These are phyloP conservation scores for Eupelmus urozonus DNA, from an alignment of 2,888 invertebrate species.

Conservation along the genomic window DNA sequence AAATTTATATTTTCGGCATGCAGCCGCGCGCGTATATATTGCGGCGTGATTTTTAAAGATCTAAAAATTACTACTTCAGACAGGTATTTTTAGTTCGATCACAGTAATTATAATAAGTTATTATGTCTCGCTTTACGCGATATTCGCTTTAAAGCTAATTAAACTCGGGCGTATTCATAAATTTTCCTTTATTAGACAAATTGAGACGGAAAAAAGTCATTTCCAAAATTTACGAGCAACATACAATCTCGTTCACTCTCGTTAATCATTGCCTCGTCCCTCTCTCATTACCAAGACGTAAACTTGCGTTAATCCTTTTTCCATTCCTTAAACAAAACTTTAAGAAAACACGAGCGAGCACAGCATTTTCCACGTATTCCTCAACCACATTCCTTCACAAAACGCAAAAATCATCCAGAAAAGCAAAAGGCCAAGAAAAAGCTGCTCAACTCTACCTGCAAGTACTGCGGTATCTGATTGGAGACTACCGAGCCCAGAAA, in stretches of 20 bases:
- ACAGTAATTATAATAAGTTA: too few species aligned
- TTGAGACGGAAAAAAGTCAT: neutral
- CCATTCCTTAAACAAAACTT: neutral
- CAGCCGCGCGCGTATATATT: too few species aligned
- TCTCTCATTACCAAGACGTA: too few species aligned
- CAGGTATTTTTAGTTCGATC: too few species aligned
- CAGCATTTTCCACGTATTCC: too few species aligned
- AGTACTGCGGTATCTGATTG: conserved; percentile 86
- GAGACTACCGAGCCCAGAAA: conserved; percentile 88
- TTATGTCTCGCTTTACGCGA: neutral
- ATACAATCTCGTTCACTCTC: too few species aligned
- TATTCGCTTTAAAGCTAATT: neutral
- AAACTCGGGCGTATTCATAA: neutral
- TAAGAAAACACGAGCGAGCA: neutral
- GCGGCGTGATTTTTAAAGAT: too few species aligned
- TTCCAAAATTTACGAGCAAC: too few species aligned
- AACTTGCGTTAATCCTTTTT: too few species aligned
- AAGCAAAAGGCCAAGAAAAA: neutral
- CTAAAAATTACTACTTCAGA: too few species aligned
- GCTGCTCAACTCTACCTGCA: conserved; percentile 77
- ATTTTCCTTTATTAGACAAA: neutral
- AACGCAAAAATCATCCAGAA: neutral
- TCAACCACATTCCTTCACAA: too few species aligned
- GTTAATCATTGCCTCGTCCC: too few species aligned
- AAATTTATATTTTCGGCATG: conserved; percentile 19